phyloP scores from a whole-genome alignment of 1,140 invertebrate genomes.

The Drosophila hydei region DNA sequence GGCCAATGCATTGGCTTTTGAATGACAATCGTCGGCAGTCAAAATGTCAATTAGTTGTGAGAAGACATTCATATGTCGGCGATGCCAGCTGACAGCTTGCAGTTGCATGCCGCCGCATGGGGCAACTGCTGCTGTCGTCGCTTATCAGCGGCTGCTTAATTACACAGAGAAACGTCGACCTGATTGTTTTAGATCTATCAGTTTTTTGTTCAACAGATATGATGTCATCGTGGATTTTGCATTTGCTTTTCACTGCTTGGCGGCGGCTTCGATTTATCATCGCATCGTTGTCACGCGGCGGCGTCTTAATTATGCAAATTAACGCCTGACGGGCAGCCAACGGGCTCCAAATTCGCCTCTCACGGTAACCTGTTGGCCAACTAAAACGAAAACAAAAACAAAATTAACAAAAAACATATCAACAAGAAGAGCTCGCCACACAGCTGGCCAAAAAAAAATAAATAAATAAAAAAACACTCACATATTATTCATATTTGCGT shows the following conservation, averaged over 20 bases:
- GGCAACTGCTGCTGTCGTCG: constrained; percentile 12
- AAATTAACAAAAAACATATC: background rate
- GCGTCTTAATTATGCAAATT: constrained; percentile 79
- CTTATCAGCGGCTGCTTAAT: constrained; percentile 17
- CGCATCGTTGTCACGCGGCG: constrained; percentile 60
- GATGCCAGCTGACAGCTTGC: constrained; percentile 40
- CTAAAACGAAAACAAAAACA: constrained; percentile 2
- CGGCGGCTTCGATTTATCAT: constrained; percentile 67
- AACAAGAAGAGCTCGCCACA: background rate
- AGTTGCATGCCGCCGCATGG: constrained; percentile 25
- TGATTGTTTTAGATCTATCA: constrained; percentile 19
- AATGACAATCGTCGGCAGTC: constrained; percentile 76
- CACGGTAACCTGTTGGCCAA: constrained; percentile 32
- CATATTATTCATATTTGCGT: constrained; percentile 6
- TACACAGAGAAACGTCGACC: constrained; percentile 6
- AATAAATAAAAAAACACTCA: constrained; percentile 3
- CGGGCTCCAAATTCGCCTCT: constrained; percentile 17
- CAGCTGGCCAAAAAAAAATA: constrained; percentile 10
- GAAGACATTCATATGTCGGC: constrained; percentile 70
- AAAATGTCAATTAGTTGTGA: constrained; percentile 80
- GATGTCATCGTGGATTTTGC: constrained; percentile 11
- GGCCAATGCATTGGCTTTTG: constrained; percentile 53
- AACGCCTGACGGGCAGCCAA: constrained; percentile 32
- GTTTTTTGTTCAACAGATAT: constrained; percentile 7
- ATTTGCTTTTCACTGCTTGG: constrained; percentile 10